A percentile compares a stretch with the other conserved stretches of the same genome.
Evolutionary conservation across 2,113 vertebrate species (phyloP).

Genomic region (Zosterops lateralis): DNA sequence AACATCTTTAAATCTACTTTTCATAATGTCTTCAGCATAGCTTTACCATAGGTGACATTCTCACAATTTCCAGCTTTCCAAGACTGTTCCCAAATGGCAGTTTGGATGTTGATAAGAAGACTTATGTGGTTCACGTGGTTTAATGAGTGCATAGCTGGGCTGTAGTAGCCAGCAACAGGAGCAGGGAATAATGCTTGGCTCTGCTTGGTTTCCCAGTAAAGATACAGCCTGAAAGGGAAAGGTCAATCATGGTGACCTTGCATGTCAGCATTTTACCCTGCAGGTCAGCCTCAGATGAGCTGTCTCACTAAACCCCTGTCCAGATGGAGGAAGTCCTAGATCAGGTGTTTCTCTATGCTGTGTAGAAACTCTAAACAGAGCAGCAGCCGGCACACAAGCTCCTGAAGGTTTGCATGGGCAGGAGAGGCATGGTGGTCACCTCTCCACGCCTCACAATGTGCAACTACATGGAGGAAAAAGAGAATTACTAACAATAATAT

Average conservation of each 20-base stretch:
- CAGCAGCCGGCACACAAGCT: background rate
- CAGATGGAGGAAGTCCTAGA: background rate
- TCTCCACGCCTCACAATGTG: background rate
- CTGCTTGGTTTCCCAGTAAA: background rate
- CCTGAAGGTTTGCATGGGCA: background rate
- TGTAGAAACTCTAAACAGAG: background rate
- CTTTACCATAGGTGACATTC: background rate
- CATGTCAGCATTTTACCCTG: background rate
- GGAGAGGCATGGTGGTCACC: background rate
- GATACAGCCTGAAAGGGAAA: background rate
- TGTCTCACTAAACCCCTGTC: background rate
- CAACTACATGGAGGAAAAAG: background rate
- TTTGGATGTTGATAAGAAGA: background rate
- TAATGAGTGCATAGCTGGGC: background rate
- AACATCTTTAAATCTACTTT: background rate
- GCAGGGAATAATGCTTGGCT: background rate
- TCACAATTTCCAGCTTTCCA: background rate
- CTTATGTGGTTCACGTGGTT: rapidly evolving
- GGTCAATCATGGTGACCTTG: background rate
- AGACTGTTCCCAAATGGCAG: background rate
- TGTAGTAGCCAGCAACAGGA: background rate
- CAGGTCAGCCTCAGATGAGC: background rate
- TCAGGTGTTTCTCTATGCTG: background rate
- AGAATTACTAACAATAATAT: background rate
- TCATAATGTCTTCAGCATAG: background rate